phyloP scores from a whole-genome alignment of 2,113 vertebrate genomes.

The Lagenorhynchus albirostris region DNA sequence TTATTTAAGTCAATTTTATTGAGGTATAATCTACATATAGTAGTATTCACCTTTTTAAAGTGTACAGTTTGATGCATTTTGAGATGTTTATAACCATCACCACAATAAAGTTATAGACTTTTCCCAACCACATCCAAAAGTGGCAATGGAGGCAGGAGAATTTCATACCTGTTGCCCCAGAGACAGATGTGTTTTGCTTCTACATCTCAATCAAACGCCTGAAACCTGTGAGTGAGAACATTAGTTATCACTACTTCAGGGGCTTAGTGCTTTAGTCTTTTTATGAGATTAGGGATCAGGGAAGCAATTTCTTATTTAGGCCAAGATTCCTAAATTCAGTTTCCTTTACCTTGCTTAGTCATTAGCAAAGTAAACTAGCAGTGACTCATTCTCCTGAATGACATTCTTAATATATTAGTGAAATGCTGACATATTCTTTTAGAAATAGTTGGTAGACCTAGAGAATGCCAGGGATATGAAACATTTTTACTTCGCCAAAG shows the following conservation, averaged over 20 bases:
- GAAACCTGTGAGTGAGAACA: background rate
- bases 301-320: conserved; percentile 6
- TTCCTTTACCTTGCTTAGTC: background rate
- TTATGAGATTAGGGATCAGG: background rate
- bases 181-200: background rate
- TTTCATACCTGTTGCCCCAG: background rate
- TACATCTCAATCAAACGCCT: background rate
- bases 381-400: background rate
- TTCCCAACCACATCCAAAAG: background rate
- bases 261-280: background rate
- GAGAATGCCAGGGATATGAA: background rate
- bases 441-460: background rate
- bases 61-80: background rate
- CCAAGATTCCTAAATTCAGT: background rate
- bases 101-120: background rate
- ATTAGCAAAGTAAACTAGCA: background rate
- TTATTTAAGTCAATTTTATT: background rate
- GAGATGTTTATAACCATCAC: background rate
- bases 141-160: background rate
- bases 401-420: background rate
- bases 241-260: background rate
- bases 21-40: background rate
- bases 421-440: background rate
- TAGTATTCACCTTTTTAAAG: background rate
- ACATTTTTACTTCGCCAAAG: conserved; percentile 17